These are phyloP conservation scores for Sapayoa aenigma DNA, from an alignment of 2,113 vertebrate genomes.

Conservation along the genomic window DNA sequence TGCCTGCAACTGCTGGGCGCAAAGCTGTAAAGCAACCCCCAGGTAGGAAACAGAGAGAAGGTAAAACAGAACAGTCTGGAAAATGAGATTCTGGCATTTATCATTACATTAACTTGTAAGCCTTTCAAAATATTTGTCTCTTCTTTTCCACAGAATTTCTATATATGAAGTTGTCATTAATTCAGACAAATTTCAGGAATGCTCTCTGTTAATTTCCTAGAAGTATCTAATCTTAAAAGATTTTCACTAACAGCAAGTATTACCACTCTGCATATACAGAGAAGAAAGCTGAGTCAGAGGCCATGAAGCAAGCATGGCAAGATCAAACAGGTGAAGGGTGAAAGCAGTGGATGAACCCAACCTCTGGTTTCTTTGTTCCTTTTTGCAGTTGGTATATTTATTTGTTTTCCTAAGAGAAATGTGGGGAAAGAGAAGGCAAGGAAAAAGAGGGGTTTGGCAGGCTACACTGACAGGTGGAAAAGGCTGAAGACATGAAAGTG, in stretches of 20 bases:
- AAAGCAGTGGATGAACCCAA: neutral
- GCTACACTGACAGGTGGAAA: neutral
- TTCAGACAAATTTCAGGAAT: neutral
- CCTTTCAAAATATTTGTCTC: conserved; percentile 39
- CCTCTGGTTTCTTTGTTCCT: neutral
- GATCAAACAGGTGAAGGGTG: neutral
- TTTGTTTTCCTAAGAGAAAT: neutral
- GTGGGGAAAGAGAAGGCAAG: neutral
- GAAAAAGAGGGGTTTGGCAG: neutral
- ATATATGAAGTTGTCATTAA: neutral
- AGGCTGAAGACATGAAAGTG: neutral
- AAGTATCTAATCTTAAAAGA: neutral
- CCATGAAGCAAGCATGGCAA: neutral
- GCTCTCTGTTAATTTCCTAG: neutral
- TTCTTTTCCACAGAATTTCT: conserved; percentile 4
- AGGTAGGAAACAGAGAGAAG: conserved; percentile 24
- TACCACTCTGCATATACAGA: neutral
- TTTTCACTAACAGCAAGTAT: neutral
- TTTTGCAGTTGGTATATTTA: neutral
- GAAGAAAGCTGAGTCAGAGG: neutral
- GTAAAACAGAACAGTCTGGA: conserved; percentile 24
- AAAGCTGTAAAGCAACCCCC: neutral
- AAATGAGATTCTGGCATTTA: conserved; percentile 43
- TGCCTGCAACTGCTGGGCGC: conserved; percentile 39
- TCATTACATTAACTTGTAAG: neutral